Evolutionary conservation across 2,113 vertebrate species (phyloP).

Genomic region (Eulemur macaco): DNA sequence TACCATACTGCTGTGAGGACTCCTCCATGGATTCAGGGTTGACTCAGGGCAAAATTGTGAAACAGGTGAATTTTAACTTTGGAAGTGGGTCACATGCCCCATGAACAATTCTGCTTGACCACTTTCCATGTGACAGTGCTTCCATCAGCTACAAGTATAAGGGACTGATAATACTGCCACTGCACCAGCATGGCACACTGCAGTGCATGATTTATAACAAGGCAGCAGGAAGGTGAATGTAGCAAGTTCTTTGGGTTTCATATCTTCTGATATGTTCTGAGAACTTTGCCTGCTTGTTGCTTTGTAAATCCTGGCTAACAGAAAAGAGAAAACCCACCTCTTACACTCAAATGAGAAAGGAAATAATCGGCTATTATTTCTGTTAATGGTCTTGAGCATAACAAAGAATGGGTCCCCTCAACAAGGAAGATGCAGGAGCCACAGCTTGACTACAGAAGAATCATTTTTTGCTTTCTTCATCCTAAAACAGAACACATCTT

Average conservation of each 20-base stretch:
- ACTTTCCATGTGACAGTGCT: neutral
- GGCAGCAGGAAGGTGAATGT: neutral
- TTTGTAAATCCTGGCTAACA: neutral
- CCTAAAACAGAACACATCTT: neutral
- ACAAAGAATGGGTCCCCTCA: neutral
- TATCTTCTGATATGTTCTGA: neutral
- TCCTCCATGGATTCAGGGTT: neutral
- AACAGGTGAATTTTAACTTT: neutral
- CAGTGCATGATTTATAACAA: neutral
- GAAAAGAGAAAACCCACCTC: neutral
- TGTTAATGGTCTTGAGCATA: neutral
- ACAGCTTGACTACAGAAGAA: neutral
- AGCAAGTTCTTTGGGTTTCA: neutral
- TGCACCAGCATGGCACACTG: neutral
- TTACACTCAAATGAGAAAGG: neutral
- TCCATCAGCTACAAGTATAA: neutral
- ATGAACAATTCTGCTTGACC: neutral
- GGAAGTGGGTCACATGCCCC: neutral
- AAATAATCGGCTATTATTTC: neutral
- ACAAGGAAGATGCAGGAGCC: neutral
- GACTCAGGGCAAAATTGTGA: neutral
- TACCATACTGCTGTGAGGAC: neutral
- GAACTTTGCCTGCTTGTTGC: neutral
- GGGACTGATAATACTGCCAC: neutral
- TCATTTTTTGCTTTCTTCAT: neutral